phyloP scores from a whole-genome alignment of 37 sponge, comb jelly and placozoan genomes.

The Beroe ovata region DNA sequence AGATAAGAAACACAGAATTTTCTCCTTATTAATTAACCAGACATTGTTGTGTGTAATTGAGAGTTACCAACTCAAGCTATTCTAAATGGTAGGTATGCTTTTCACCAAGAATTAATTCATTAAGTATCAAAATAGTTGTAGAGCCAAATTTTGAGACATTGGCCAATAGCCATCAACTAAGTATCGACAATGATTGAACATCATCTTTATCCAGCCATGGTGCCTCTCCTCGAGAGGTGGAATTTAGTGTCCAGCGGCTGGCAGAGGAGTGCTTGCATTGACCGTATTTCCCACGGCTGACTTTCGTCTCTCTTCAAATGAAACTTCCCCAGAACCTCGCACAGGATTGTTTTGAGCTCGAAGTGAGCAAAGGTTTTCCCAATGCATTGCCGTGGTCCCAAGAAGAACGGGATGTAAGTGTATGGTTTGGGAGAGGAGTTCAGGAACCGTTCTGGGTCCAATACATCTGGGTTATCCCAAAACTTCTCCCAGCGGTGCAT shows the following conservation, averaged over 20 bases:
- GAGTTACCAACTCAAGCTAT: too few relatives aligned
- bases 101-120: too few relatives aligned
- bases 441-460: slow-evolving; percentile 26
- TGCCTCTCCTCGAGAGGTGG: too few relatives aligned
- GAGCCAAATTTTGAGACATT: too few relatives aligned
- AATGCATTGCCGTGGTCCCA: slow-evolving; percentile 55
- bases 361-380: slow-evolving; percentile 48
- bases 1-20: too few relatives aligned
- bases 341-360: slow-evolving; percentile 25
- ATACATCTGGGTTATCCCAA: slow-evolving; percentile 22
- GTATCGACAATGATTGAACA: too few relatives aligned
- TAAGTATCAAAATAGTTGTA: too few relatives aligned
- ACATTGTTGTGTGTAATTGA: too few relatives aligned
- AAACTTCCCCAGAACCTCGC: slow-evolving; percentile 19
- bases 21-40: too few relatives aligned
- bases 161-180: too few relatives aligned
- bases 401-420: slow-evolving; percentile 64
- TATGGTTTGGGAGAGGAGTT: slow-evolving; percentile 40
- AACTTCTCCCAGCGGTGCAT: slow-evolving; percentile 22
- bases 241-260: background rate
- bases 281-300: background rate
- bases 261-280: background rate
- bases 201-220: too few relatives aligned
- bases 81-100: too few relatives aligned
- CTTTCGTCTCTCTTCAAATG: background rate